Evolutionary conservation across 1,140 invertebrate species (phyloP).

Genomic region (Brachionus sp.): DNA sequence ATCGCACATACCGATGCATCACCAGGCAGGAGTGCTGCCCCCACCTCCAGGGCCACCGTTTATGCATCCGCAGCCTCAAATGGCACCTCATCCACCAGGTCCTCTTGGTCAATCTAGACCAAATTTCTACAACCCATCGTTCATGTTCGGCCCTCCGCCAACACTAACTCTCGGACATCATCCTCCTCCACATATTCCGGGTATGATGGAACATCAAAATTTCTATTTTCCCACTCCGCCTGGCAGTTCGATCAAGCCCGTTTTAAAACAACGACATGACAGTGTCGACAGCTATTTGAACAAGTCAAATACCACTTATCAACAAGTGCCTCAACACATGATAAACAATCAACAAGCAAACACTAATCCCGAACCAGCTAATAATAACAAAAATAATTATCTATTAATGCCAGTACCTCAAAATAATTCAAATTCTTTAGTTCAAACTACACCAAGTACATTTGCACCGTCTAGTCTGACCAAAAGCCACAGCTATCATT

Average conservation of each 20-base stretch:
- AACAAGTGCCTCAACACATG: conserved; percentile 23
- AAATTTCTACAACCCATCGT: conserved; percentile 19
- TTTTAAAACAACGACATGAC: background rate
- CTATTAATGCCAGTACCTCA: conserved; percentile 38
- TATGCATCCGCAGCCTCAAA: conserved; percentile 22
- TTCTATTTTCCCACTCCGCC: background rate
- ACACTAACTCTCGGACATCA: background rate
- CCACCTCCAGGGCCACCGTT: conserved; percentile 21
- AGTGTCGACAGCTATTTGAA: conserved; percentile 32
- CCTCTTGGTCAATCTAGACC: background rate
- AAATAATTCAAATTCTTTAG: background rate
- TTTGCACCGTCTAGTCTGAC: conserved; percentile 1
- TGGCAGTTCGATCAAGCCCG: background rate
- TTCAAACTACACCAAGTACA: background rate
- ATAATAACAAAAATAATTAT: conserved; percentile 38
- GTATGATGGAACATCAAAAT: background rate
- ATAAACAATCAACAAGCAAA: background rate
- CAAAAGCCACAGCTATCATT: conserved; percentile 19
- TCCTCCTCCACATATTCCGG: background rate
- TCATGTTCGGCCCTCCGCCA: conserved; percentile 20
- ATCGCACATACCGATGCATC: background rate
- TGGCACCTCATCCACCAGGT: background rate
- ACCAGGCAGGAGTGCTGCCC: background rate
- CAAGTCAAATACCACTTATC: background rate
- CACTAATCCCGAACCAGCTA: background rate